These are phyloP conservation scores for Pterobdella sp. DNA, from an alignment of 2,888 invertebrate genomes.

Conservation along the genomic window DNA sequence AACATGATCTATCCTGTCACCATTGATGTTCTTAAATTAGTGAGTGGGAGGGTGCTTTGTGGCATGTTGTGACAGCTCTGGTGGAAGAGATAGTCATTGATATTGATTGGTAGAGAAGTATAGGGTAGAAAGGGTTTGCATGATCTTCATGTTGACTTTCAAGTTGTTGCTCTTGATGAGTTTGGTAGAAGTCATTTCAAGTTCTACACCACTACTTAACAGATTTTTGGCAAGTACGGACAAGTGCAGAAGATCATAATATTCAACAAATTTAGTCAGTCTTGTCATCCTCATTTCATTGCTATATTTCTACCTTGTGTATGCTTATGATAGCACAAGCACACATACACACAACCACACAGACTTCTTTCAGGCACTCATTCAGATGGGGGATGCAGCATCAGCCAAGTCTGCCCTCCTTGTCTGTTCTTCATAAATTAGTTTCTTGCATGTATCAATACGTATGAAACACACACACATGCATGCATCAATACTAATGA, in stretches of 20 bases:
- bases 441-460: not conserved
- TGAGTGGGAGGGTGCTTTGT: not conserved
- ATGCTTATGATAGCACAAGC: not conserved
- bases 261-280: slow-evolving; percentile 29
- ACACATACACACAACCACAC: slow-evolving; percentile 42
- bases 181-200: not conserved
- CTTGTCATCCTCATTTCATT: not conserved
- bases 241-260: slow-evolving; percentile 29
- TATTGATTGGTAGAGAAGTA: not conserved
- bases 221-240: slow-evolving; percentile 32
- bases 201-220: not conserved
- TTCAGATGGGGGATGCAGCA: slow-evolving; percentile 93
- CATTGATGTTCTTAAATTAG: slow-evolving; percentile 29
- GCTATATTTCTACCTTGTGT: not conserved
- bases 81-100: not conserved
- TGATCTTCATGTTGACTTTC: not conserved
- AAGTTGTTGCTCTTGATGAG: not conserved
- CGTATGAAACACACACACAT: not conserved
- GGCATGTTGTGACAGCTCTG: not conserved
- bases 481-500: not conserved
- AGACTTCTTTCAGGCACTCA: slow-evolving; percentile 95
- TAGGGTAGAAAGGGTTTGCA: not conserved
- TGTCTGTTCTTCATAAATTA: not conserved
- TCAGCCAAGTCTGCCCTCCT: slow-evolving; percentile 81
- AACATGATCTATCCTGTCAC: slow-evolving; percentile 32